These are phyloP conservation scores for Zophobas atratus DNA, from an alignment of 1,140 invertebrate species.

Conservation along the genomic window DNA sequence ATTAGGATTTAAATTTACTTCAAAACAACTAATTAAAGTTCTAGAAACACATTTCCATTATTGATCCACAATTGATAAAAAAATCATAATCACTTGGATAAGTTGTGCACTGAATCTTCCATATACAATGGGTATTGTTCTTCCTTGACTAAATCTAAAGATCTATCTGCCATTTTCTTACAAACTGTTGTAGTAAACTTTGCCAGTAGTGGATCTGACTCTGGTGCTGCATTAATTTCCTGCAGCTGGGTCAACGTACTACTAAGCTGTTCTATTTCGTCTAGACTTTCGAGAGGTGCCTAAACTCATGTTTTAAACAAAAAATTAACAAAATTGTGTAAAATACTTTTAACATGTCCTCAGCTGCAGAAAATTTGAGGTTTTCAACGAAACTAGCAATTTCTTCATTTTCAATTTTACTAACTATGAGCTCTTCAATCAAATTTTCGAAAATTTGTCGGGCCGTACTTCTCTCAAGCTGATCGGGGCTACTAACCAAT, in stretches of 20 bases:
- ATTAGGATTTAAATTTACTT: background rate
- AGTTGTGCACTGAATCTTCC: background rate
- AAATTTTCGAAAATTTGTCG: background rate
- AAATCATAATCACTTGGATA: background rate
- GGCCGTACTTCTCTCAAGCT: background rate
- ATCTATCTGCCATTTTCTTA: background rate
- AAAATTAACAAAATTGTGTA: background rate
- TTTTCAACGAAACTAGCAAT: background rate
- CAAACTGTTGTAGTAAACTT: background rate
- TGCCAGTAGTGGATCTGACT: conserved; percentile 1
- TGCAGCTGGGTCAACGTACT: background rate
- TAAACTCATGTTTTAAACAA: background rate
- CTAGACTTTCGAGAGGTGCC: background rate
- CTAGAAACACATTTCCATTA: background rate
- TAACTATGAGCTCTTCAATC: background rate
- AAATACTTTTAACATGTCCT: conserved; percentile 9
- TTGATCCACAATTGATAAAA: too few relatives aligned
- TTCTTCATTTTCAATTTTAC: background rate
- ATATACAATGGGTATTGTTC: background rate
- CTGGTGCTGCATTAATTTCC: background rate
- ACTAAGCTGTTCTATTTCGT: background rate
- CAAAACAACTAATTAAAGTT: background rate
- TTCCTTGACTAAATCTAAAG: background rate
- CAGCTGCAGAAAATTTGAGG: background rate
- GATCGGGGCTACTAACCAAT: background rate